These are phyloP conservation scores for Apis cerana DNA, from an alignment of 1,140 invertebrate genomes.

Conservation along the genomic window DNA sequence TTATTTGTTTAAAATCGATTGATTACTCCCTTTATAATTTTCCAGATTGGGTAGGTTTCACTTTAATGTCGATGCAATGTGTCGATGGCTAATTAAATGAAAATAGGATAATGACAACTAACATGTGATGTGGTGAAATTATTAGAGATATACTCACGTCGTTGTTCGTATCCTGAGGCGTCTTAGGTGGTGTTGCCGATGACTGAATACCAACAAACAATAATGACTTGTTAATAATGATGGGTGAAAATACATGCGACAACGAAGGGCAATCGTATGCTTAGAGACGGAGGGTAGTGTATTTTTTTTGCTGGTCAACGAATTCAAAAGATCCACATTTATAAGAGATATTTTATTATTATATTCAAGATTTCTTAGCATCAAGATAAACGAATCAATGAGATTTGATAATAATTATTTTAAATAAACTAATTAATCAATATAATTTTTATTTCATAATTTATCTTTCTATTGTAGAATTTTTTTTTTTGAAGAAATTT, in stretches of 20 bases:
- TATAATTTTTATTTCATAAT: too few species aligned
- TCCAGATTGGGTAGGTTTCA: neutral
- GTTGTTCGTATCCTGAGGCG: slow-evolving; percentile 71
- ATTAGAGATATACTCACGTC: slow-evolving; percentile 72
- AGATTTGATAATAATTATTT: neutral
- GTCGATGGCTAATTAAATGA: too few species aligned
- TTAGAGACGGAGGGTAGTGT: neutral
- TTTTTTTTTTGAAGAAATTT: too few species aligned
- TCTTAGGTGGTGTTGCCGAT: slow-evolving; percentile 73
- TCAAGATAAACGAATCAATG: neutral
- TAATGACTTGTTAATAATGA: slow-evolving; percentile 76
- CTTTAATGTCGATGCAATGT: neutral
- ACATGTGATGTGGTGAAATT: slow-evolving; percentile 28
- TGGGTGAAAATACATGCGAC: slow-evolving; percentile 61
- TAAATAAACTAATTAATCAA: too few species aligned
- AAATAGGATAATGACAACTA: slow-evolving; percentile 5
- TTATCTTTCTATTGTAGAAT: too few species aligned
- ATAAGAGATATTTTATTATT: neutral
- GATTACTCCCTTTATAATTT: slow-evolving; percentile 6
- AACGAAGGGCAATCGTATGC: slow-evolving; percentile 30
- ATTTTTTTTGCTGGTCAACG: neutral
- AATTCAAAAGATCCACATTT: neutral
- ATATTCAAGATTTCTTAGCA: neutral
- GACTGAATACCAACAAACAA: slow-evolving; percentile 79
- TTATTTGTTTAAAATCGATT: neutral